Evolutionary conservation across 1,140 invertebrate genomes (phyloP), one percentile per base, ranked within the genome.

Genomic region (Drosophila bipectinata): DNA sequence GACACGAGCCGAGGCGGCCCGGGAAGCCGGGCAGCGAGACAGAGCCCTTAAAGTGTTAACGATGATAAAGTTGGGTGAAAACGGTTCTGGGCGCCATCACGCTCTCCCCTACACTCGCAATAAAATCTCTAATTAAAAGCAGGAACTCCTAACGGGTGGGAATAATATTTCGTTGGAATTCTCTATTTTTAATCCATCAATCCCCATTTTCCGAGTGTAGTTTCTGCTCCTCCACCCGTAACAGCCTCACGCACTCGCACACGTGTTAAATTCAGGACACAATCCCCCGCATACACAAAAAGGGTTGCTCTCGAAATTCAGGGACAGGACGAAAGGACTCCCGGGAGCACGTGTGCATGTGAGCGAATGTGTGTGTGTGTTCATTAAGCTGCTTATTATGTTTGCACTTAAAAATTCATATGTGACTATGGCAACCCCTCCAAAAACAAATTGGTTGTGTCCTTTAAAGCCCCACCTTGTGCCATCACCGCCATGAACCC

Each of bases 381-480:
- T 88, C 83, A 88, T 88, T 88, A 87, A 87, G 83, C 83, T 88
- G 84, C 83, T 88, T 88, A 88, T 88, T 88, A 88, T 88, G 83
- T 88, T 88, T 88, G 84, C 84, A 88, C 84, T 88, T 88, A 88
- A 79, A 89, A 88, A 83, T 88, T 88, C 83, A 88, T 79, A 88
- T 88, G 83, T 76, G 79, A 83, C 79, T 77, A 89, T 88, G 66
- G 71, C 66, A 88, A 71, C 67, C 67, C 67, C 26, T 39, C 41
- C 51, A 2, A 18, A 68, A 69, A 77, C 83, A 82, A 76, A 82
- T 80, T 80, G 72, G 59, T 66, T 73, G 52, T 80, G 80, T 67
- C 81, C 77, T 60, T 76, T 73, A 68, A 72, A 69, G 26, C 24
- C 34, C 51, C 52, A 14, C 10, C 52, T 8, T 14, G 0, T 0